phyloP scores from a whole-genome alignment of 2,113 vertebrate genomes.

The Piprites chloris region DNA sequence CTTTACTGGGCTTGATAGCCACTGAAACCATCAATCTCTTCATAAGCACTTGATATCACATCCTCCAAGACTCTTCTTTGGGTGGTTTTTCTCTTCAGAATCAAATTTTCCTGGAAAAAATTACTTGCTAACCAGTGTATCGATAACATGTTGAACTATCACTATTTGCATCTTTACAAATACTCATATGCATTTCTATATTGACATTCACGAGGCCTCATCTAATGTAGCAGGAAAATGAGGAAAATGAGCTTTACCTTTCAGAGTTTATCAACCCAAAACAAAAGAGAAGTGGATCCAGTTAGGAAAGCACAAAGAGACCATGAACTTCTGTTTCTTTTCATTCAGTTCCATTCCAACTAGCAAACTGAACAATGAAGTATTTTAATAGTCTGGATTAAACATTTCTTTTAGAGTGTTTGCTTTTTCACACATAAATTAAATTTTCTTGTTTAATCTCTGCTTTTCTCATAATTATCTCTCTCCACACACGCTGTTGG shows the following conservation, averaged over 20 bases:
- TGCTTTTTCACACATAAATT: constrained; percentile 55
- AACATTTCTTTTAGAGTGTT: constrained; percentile 6
- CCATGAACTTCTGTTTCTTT: not conserved
- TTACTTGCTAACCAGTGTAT: not conserved
- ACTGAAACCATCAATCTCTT: not conserved
- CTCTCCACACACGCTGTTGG: constrained; percentile 25
- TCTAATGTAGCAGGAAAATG: not conserved
- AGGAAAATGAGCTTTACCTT: not conserved
- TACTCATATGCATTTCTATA: not conserved
- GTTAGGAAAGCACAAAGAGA: not conserved
- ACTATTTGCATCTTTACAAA: not conserved
- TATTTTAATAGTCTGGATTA: constrained; percentile 42
- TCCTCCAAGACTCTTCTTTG: not conserved
- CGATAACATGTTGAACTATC: not conserved
- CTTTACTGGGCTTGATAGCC: not conserved
- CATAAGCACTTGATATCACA: not conserved
- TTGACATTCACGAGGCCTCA: not conserved
- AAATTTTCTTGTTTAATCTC: constrained; percentile 62
- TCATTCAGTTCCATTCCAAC: not conserved
- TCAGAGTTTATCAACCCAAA: not conserved
- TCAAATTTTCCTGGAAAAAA: not conserved
- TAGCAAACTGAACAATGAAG: not conserved
- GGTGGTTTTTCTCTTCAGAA: not conserved
- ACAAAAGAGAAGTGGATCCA: not conserved
- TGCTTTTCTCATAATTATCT: constrained; percentile 63